phyloP scores from a whole-genome alignment of 2,797 vertebrate genomes.

The Anableps anableps region DNA sequence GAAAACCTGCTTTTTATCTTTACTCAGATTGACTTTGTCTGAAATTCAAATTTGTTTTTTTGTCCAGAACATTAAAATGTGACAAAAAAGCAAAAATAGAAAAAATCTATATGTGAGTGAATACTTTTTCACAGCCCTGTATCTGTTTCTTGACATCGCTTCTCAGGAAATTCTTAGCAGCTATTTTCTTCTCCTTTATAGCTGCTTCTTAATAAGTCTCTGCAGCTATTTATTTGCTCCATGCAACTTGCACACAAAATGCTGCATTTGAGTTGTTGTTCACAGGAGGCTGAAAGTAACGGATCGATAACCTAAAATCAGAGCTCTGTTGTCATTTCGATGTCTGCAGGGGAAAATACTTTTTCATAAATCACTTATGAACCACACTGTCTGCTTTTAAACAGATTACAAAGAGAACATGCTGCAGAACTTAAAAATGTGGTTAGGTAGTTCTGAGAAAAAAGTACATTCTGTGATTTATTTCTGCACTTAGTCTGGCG shows the following conservation, averaged over 20 bases:
- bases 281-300: slow-evolving; percentile 42
- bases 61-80: neutral
- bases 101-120: neutral
- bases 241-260: slow-evolving; percentile 17
- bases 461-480: slow-evolving; percentile 48
- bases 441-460: slow-evolving; percentile 24
- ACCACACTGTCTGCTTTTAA: slow-evolving; percentile 24
- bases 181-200: slow-evolving; percentile 4
- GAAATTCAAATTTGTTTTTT: neutral
- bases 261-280: slow-evolving; percentile 48
- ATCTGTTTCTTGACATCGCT: neutral
- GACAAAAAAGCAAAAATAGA: neutral
- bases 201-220: neutral
- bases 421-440: slow-evolving; percentile 40
- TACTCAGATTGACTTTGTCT: neutral
- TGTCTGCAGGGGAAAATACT: slow-evolving; percentile 38
- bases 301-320: slow-evolving; percentile 53
- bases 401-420: slow-evolving; percentile 39
- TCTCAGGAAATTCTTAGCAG: neutral
- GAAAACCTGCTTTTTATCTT: neutral
- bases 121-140: neutral
- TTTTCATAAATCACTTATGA: slow-evolving; percentile 63
- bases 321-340: slow-evolving; percentile 43
- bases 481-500: slow-evolving; percentile 24
- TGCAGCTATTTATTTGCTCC: neutral